Evolutionary conservation across 2,888 invertebrate species (phyloP).

Genomic region (Pyralis farinalis): DNA sequence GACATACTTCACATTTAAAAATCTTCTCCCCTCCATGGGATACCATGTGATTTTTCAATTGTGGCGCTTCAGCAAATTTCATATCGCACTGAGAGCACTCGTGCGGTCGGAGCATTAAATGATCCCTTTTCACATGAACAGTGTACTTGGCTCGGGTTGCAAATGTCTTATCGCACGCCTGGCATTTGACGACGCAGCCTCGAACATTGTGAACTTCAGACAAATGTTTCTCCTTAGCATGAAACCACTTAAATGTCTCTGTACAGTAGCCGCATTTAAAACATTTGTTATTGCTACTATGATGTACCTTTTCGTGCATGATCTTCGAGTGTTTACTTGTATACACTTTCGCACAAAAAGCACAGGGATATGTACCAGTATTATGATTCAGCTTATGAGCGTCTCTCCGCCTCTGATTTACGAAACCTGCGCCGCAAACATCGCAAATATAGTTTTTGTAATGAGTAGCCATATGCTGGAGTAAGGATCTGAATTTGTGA

Average conservation of each 20-base stretch:
- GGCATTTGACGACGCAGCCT: conserved; percentile 30
- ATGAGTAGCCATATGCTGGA: conserved; percentile 45
- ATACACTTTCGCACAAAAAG: conserved; percentile 41
- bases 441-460: conserved; percentile 45
- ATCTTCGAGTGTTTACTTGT: conserved; percentile 1
- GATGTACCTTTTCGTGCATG: neutral
- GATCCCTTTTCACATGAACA: conserved; percentile 37
- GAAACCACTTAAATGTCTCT: conserved; percentile 24
- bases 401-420: conserved; percentile 4
- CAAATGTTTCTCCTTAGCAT: conserved; percentile 24
- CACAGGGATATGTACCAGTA: conserved; percentile 27
- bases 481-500: conserved; percentile 27
- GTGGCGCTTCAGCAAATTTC: conserved; percentile 27
- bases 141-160: conserved; percentile 22
- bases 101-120: conserved; percentile 40
- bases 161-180: conserved; percentile 37
- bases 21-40: conserved; percentile 29
- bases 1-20: conserved; percentile 35
- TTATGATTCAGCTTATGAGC: conserved; percentile 17
- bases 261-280: conserved; percentile 33
- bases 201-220: conserved; percentile 28
- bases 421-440: conserved; percentile 25
- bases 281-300: neutral
- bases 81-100: conserved; percentile 34
- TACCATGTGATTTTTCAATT: conserved; percentile 34